A percentile compares a stretch with the other conserved stretches of the same genome.
phyloP scores from a whole-genome alignment of 2,888 invertebrate genomes.

The Drosophila pegasa region DNA sequence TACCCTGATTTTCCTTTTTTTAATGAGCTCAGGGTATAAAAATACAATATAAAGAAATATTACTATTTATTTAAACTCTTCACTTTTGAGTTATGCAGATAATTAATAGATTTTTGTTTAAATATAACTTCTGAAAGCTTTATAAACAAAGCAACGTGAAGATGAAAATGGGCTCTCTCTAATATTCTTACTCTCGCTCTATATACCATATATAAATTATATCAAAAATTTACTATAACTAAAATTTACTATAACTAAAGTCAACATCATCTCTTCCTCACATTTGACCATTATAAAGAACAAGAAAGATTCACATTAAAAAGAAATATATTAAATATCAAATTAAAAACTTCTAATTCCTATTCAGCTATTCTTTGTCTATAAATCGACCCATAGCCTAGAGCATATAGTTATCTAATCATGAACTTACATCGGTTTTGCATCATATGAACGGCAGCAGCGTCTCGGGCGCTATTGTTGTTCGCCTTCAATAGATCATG shows the following conservation, averaged over 20 bases:
- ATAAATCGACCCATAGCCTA: not conserved
- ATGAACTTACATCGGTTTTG: constrained; percentile 84
- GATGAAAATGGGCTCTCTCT: not conserved
- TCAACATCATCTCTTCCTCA: too few relatives aligned
- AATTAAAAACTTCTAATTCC: not conserved
- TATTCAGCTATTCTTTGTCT: not conserved
- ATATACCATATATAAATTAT: not conserved
- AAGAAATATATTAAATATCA: too few relatives aligned
- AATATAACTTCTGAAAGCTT: not conserved
- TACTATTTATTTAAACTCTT: too few relatives aligned
- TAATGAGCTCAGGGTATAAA: too few relatives aligned
- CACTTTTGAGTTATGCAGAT: not conserved
- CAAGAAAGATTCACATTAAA: too few relatives aligned
- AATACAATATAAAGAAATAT: too few relatives aligned
- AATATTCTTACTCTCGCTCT: not conserved
- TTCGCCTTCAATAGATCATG: constrained; percentile 82
- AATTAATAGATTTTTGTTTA: not conserved
- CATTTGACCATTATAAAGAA: too few relatives aligned
- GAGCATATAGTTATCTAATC: not conserved
- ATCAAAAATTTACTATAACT: too few relatives aligned
- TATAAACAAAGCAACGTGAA: too few relatives aligned
- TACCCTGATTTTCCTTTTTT: too few relatives aligned
- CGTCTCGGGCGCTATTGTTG: constrained; percentile 62
- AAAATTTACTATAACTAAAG: too few relatives aligned
- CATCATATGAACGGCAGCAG: constrained; percentile 78